Percentiles rank a stretch among this genome's conserved stretches.
Evolutionary conservation across 1,140 invertebrate species (phyloP).

Genomic region (Drosophila saltans): DNA sequence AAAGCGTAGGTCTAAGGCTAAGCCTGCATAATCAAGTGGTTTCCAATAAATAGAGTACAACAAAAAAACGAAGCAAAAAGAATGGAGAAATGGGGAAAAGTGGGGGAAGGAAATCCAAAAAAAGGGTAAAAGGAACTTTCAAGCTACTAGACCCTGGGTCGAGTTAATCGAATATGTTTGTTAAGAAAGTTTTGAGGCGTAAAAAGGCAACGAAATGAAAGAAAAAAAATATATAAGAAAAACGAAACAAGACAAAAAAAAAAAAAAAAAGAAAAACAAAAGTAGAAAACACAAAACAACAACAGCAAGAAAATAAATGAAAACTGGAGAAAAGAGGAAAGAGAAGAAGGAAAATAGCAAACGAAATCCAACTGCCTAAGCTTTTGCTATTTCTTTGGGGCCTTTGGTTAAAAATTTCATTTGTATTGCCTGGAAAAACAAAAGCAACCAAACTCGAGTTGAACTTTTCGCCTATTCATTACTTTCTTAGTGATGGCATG

Average conservation of each 20-base stretch:
- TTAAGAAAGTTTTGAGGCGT: slow-evolving; percentile 78
- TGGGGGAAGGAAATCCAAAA: not conserved
- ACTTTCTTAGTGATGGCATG: not conserved
- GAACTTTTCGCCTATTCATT: slow-evolving; percentile 35
- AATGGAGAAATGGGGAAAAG: not conserved
- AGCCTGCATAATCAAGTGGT: slow-evolving; percentile 82
- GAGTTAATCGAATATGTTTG: slow-evolving; percentile 81
- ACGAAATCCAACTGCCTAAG: slow-evolving; percentile 19
- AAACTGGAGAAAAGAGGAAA: not conserved
- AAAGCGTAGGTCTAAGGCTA: slow-evolving; percentile 52
- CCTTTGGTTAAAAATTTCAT: slow-evolving; percentile 64
- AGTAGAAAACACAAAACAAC: not conserved
- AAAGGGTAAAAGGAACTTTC: slow-evolving; percentile 10
- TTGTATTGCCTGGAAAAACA: slow-evolving; percentile 49
- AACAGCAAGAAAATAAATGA: not conserved
- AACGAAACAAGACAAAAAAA: slow-evolving; percentile 2
- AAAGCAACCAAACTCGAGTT: slow-evolving; percentile 38
- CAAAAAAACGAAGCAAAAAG: slow-evolving; percentile 38
- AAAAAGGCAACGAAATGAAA: slow-evolving; percentile 60
- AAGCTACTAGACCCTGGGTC: slow-evolving; percentile 23
- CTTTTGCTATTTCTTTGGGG: slow-evolving; percentile 10
- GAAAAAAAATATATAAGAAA: not conserved
- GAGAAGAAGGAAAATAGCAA: not conserved
- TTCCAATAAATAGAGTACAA: slow-evolving; percentile 77
- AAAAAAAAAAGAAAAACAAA: not conserved